Evolutionary conservation across 2,888 invertebrate species (phyloP).

Genomic region (Ypsolopha sequella): DNA sequence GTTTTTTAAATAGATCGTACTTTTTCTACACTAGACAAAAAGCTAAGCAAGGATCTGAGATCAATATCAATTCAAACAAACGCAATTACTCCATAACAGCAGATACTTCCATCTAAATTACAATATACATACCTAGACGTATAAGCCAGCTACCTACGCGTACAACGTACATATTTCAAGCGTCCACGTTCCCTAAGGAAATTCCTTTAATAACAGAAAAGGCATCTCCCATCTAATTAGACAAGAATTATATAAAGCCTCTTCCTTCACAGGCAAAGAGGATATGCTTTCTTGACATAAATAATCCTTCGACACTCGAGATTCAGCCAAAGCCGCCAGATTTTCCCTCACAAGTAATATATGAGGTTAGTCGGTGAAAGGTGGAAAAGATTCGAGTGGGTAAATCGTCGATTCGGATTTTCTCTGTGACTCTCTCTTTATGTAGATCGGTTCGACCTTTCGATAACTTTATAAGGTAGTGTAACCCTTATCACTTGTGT

Average conservation of each 20-base stretch:
- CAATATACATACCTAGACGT: too few species aligned
- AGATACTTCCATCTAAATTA: too few species aligned
- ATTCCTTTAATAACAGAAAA: slow-evolving; percentile 14
- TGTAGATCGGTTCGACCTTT: neutral
- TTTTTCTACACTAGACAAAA: too few species aligned
- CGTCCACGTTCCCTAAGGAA: neutral
- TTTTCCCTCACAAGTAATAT: slow-evolving; percentile 11
- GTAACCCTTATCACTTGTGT: neutral
- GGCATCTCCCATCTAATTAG: slow-evolving; percentile 18
- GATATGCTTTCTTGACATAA: slow-evolving; percentile 20
- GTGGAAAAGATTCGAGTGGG: slow-evolving; percentile 10
- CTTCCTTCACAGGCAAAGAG: slow-evolving; percentile 15
- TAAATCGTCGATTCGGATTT: neutral
- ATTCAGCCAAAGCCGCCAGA: slow-evolving; percentile 12
- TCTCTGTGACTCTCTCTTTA: neutral
- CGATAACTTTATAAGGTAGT: neutral
- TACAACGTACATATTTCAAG: too few species aligned
- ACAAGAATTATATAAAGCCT: slow-evolving; percentile 20
- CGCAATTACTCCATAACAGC: too few species aligned
- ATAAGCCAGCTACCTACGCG: too few species aligned
- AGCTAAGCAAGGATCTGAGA: too few species aligned
- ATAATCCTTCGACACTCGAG: slow-evolving; percentile 21
- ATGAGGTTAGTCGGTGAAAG: slow-evolving; percentile 19
- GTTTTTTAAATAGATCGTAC: too few species aligned
- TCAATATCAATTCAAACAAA: too few species aligned